Base-by-base conservation (phyloP, 2,113 vertebrate species). In the Peromyscus leucopus region DNA sequence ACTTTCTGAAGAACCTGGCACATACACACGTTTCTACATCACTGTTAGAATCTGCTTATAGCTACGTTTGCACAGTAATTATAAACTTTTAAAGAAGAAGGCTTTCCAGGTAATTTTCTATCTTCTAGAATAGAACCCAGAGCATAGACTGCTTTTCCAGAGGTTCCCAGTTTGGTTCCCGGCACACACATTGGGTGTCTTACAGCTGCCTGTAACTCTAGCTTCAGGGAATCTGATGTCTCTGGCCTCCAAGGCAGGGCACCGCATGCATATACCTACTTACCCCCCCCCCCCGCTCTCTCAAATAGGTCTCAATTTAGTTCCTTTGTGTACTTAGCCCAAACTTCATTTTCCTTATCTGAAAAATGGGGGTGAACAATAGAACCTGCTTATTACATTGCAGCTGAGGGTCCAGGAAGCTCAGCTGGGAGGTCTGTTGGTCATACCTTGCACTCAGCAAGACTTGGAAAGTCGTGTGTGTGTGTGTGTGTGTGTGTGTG, bases 331-430 rank as follows among this genome's bases (percentile, higher is more conserved):
- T 84, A 61, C 63, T 90, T 88, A 55, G 2, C 6, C 4, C 36
- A 16, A 67, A 31, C 69, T 87, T 89, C 39, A 87, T 26, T 89
- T 88, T 91, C 39, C 24, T 91, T 71, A 42, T 75, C 71, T 94
- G 71, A 85, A 92, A 55, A 65, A 55, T 90, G 69, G 55, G 46
- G 28, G 39, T 65, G 48, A 82, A 82, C 67, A 80, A 24, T 67
- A 71, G 42, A 17, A 78, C 1, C 55, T n/a, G 48, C 17, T 59
- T 57, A 46, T 31, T 63, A n/a, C 36, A 7, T 55, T 78, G 7
- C 0, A 95, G 69, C n/a, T 88, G 57, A 95, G 76, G 36, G 21
- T 22, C 88, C n/a, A 85, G 1, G 79, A 55, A 39, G 2, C 51
- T 61, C 55, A 61, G 33, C 80, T 59, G 55, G 36, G 55, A 24